Evolutionary conservation across 2,888 invertebrate species (phyloP).

Genomic region (Ochlodes sylvanus): DNA sequence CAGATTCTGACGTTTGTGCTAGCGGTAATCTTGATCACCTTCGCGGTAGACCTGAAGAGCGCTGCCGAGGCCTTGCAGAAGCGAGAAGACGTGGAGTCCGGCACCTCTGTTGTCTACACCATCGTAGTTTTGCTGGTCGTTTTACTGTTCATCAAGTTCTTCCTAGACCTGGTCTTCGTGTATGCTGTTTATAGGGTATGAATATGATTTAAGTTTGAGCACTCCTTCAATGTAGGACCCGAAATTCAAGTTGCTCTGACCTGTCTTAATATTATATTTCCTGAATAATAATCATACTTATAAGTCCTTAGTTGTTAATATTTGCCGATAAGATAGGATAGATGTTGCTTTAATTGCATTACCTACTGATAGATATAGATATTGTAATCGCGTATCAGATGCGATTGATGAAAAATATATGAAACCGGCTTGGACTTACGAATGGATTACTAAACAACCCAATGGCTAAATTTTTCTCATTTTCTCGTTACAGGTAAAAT

Average conservation of each 20-base stretch:
- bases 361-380: too few species aligned
- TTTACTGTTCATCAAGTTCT: conserved; percentile 67
- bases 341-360: too few species aligned
- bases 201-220: background rate
- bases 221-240: too few species aligned
- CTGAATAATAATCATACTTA: too few species aligned
- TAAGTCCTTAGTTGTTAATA: too few species aligned
- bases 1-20: conserved; percentile 73
- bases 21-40: conserved; percentile 68
- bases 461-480: background rate
- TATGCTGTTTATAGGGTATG: conserved; percentile 72
- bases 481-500: conserved; percentile 63
- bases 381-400: too few species aligned
- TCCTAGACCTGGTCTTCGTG: conserved; percentile 70
- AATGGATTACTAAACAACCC: too few species aligned
- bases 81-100: conserved; percentile 63
- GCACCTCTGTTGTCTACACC: conserved; percentile 68
- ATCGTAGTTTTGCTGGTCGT: conserved; percentile 69
- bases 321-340: too few species aligned
- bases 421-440: too few species aligned
- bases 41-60: conserved; percentile 63
- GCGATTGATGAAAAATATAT: too few species aligned
- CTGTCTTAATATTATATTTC: too few species aligned
- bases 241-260: too few species aligned
- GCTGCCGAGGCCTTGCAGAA: conserved; percentile 51